Base-by-base conservation (phyloP, 2,888 invertebrate species). In the Lepetodrilus schrolli region DNA sequence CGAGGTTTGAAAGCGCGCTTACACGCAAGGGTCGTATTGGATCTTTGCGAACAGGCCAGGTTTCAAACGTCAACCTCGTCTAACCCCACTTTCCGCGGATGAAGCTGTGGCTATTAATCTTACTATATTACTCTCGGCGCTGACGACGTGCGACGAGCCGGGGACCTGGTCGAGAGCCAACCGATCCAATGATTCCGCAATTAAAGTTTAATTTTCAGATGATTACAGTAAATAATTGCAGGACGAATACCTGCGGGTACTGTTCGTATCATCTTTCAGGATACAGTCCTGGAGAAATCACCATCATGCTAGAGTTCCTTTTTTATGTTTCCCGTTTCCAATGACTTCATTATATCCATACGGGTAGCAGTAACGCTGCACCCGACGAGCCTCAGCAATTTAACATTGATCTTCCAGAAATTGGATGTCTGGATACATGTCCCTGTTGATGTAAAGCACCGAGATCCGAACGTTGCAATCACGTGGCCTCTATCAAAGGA, bases 151-250 rank as follows among this genome's bases (percentile, higher is more conserved):
- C 34, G 34, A 58, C 34, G 58, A 58, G 58, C 30, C 58, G 34
- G 58, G n/a, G 17, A 34, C 30, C 17, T 23, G 30, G 21, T 58
- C 30, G 30, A 30, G 58, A 58, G 58, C 58, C 30, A 30, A 34
- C 34, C 34, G 13, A 34, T 2, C 58, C 58, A 34, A 58, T 58
- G 58, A 58, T 58, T 58, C 58, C 30, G 26, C 58, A 58, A 58
- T 58, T 58, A 58, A 58, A 58, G 58, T 58, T 58, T 58, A 58
- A 58, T 58, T 58, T 58, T 58, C 58, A 58, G 58, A 58, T 58
- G 58, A 58, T 58, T 58, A 58, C 58, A 58, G 58, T 58, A 58
- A 58, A 58, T 58, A 58, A 58, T 58, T 58, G 58, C 26, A 58
- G 13, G 58, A 23, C 30, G 58, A 26, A 58, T 58, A 58, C 34